Evolutionary conservation across 2,797 vertebrate species (phyloP), one percentile per base, ranked within the genome.

Genomic region (Coregonus suidteri): DNA sequence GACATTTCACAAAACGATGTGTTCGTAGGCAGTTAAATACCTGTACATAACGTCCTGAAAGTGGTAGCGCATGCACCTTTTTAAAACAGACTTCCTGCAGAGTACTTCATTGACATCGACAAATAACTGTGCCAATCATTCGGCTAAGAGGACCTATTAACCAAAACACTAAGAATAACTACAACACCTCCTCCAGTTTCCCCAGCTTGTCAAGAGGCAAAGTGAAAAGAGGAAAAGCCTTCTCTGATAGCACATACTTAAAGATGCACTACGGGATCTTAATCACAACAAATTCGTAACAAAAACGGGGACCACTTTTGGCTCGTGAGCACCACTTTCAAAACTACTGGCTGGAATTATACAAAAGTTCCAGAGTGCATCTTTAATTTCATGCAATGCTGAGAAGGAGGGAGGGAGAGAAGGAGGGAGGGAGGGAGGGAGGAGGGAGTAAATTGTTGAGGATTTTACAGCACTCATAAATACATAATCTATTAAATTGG

Each of bases 401-500:
- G 82, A 84, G n/a, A 70, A 13, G 9, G 85, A 87, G 81, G 62
- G 73, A 83, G 74, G 37, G 73, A 81, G 79, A 84, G n/a, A 70
- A 13, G 9, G 85, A 87, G 81, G 62, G 73, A 83, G 74, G 37
- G 73, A 81, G 79, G n/a, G n/a, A n/a, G n/a, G n/a, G n/a, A n/a
- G 72, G 77, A 34, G 75, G 72, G 82, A 79, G 77, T 77, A 82
- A 88, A 83, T 34, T 80, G 81, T 89, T 85, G 52, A 83, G 84
- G 80, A 76, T 83, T 88, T 89, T 83, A 81, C 75, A 74, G 67
- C 77, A 2, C 79, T 88, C 83, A 81, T 90, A 89, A 91, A 94
- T 79, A 84, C 83, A 25, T 85, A 83, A 79, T 83, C 65, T 81
- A 80, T 86, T 85, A 81, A 82, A 75, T 83, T 75, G 78, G 69